phyloP scores from a whole-genome alignment of 2,888 invertebrate species.

The Abrostola triplasia region DNA sequence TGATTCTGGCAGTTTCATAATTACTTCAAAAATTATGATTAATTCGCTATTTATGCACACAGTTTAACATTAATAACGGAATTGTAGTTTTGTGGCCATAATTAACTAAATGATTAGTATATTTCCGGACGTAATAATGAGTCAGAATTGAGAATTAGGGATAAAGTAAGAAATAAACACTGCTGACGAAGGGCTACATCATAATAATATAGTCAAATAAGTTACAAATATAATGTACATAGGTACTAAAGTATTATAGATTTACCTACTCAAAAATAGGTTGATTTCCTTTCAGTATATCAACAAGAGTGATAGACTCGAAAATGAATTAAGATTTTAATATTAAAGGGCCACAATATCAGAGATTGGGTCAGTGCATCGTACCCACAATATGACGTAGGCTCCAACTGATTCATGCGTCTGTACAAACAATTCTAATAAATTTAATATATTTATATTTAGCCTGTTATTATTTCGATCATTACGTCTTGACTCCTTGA shows the following conservation, averaged over 20 bases:
- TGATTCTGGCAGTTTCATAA: no score
- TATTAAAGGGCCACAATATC: not conserved
- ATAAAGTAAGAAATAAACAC: conserved; percentile 12
- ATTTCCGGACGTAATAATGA: conserved; percentile 28
- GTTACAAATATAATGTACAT: no score
- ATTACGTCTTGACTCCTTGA: conserved; percentile 63
- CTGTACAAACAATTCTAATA: conserved; percentile 60
- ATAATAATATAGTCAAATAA: no score
- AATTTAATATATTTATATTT: conserved; percentile 66
- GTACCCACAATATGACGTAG: conserved; percentile 39
- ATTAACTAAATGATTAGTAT: not conserved
- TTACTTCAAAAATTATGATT: no score
- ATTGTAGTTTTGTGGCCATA: no score
- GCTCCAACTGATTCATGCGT: conserved; percentile 41
- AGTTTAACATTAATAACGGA: no score
- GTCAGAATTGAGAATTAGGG: conserved; percentile 14
- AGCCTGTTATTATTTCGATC: conserved; percentile 62
- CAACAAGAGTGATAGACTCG: not conserved
- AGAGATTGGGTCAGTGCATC: conserved; percentile 17
- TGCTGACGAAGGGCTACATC: no score
- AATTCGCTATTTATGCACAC: no score
- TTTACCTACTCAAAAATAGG: no score
- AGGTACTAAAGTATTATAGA: no score
- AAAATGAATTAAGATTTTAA: conserved; percentile 8
- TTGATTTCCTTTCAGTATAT: no score